phyloP scores from a whole-genome alignment of 2,797 vertebrate species.

The Dendrocincla fuliginosa region DNA sequence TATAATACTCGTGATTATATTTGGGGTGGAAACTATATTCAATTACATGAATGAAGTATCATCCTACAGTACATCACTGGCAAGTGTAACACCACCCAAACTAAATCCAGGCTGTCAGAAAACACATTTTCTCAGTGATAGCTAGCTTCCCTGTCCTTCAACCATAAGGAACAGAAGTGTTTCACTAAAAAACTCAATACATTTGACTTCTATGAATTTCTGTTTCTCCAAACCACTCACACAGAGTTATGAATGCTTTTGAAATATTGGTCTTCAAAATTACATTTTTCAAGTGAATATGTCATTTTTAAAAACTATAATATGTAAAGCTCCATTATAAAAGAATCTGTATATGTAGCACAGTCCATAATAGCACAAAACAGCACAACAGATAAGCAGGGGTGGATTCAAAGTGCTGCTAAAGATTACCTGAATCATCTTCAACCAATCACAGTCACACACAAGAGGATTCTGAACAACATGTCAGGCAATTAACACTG shows the following conservation, averaged over 20 bases:
- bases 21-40: background rate
- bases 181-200: background rate
- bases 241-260: background rate
- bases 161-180: background rate
- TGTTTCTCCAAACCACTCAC: background rate
- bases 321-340: background rate
- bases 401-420: background rate
- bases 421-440: background rate
- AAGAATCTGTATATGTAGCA: background rate
- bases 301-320: background rate
- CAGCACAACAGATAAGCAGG: background rate
- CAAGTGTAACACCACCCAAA: background rate
- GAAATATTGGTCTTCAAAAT: background rate
- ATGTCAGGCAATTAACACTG: background rate
- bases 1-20: background rate
- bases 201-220: background rate
- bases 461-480: background rate
- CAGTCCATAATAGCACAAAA: background rate
- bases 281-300: background rate
- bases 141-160: background rate
- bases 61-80: background rate
- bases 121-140: background rate
- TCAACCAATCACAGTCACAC: background rate
- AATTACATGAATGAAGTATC: background rate
- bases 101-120: background rate